Evolutionary conservation across 2,797 vertebrate species (phyloP).

Genomic region (Dromococcyx pavoninus): DNA sequence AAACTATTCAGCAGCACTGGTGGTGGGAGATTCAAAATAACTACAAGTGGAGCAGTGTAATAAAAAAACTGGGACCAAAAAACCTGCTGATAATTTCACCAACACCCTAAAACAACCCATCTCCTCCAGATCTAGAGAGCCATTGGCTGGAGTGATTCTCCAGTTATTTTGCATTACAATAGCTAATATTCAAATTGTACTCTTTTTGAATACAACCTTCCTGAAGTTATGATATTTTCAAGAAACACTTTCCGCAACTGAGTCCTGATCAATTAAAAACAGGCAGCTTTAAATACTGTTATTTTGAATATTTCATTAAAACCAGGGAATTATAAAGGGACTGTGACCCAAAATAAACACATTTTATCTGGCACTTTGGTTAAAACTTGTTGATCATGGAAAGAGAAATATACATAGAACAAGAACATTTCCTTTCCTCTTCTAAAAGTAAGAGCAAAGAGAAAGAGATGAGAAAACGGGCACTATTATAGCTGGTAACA

Average conservation of each 20-base stretch:
- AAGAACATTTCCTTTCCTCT: neutral
- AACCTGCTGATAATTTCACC: neutral
- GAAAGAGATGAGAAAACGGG: neutral
- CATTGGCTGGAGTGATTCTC: neutral
- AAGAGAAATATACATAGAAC: neutral
- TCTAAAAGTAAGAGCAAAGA: neutral
- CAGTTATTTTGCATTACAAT: neutral
- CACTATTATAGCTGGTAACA: neutral
- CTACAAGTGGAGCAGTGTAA: constrained; percentile 15
- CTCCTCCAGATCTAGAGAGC: neutral
- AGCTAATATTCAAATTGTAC: neutral
- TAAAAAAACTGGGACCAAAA: neutral
- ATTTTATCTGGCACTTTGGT: neutral
- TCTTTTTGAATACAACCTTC: neutral
- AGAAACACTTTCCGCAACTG: neutral
- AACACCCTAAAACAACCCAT: neutral
- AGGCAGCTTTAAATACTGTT: neutral
- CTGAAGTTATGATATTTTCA: neutral
- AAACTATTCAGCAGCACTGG: constrained; percentile 16
- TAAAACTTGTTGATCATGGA: neutral
- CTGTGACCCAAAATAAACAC: neutral
- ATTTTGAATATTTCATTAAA: constrained; percentile 3
- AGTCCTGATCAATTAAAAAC: neutral
- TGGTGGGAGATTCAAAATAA: constrained; percentile 1
- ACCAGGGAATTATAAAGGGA: neutral